Base-by-base conservation (phyloP, 2,888 invertebrate species). In the Cryptocephalus moraei region DNA sequence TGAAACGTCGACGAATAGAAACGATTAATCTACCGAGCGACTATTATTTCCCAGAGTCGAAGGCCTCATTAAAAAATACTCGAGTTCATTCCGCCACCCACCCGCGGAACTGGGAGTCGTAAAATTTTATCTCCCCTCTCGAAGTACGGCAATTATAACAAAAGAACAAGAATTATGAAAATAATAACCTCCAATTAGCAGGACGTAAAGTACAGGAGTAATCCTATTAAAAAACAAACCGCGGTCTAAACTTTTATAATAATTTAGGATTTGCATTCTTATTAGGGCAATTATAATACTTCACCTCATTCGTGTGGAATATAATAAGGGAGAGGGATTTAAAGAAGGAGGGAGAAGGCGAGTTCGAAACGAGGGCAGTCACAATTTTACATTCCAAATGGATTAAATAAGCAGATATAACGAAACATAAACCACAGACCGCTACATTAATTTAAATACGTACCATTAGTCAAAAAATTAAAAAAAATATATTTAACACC, bases 161-260 rank as follows among this genome's bases (percentile, higher is more conserved):
- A 61, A 62, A 62, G 62, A 61, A 62, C 59, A 58, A 55, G 60
- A 58, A 59, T 61, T 62, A 57, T 56, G 54, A 60, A 62, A 63
- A 63, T 63, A 63, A 63, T 63, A 62, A 63, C 61, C 62, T 61
- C 62, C 63, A 63, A 63, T 63, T 63, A 63, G 63, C 56, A 55
- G 52, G 55, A 56, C 56, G 52, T 56, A 55, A 60, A 62, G 61
- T 61, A 59, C 61, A 59, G 51, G 52, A 56, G 52, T 62, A 63
- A 63, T 63, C 63, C 62, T 63, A 63, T 63, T 63, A 61, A 61
- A 62, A 62, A 63, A 63, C 60, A 62, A 62, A 61, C 61, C 62
- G 56, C 61, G 56, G 58, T 56, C 48, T 48, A 61, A 63, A 62
- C 60, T 63, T 63, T 63, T 62, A 63, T 63, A 62, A 63, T 63